Conservation (phyloP, 2,113 vertebrate species). For the Pelobates fuscus region DNA sequence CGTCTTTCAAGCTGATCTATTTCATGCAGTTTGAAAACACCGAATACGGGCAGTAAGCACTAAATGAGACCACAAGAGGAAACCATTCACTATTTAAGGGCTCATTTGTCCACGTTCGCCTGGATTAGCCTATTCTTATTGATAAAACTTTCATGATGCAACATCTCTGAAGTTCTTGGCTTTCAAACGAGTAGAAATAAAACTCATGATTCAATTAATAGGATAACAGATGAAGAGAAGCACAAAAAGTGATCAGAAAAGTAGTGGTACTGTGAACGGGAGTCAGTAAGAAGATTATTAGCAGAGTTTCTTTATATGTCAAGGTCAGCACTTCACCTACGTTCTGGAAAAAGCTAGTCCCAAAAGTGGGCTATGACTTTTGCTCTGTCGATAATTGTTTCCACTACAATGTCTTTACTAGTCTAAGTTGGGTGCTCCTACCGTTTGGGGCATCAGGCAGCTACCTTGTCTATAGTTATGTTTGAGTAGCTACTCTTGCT, state of each 20-base stretch:
- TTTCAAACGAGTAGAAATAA: constrained; percentile 34
- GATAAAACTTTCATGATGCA: constrained; percentile 49
- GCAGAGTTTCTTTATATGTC: too few relatives aligned
- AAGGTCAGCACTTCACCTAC: too few relatives aligned
- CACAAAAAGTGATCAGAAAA: background rate
- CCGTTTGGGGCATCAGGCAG: too few relatives aligned
- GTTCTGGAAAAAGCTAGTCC: too few relatives aligned
- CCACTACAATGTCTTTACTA: too few relatives aligned
- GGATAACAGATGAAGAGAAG: constrained; percentile 42
- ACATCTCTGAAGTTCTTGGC: constrained; percentile 46
- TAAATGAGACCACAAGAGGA: constrained; percentile 51
- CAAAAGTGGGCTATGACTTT: too few relatives aligned
- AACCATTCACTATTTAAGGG: constrained; percentile 49
- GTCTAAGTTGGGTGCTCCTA: too few relatives aligned
- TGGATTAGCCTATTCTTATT: constrained; percentile 50
- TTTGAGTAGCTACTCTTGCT: too few relatives aligned
- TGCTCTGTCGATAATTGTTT: too few relatives aligned
- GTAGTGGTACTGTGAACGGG: background rate
- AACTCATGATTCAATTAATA: constrained; percentile 19
- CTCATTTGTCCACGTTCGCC: constrained; percentile 48
- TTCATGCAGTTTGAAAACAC: constrained; percentile 51
- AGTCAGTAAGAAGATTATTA: too few relatives aligned
- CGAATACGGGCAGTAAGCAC: constrained; percentile 33
- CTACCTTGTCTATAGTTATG: too few relatives aligned
- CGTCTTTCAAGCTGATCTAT: constrained; percentile 48